These are phyloP conservation scores for Anthrax anthrax DNA, from an alignment of 2,888 invertebrate species.

Conservation along the genomic window DNA sequence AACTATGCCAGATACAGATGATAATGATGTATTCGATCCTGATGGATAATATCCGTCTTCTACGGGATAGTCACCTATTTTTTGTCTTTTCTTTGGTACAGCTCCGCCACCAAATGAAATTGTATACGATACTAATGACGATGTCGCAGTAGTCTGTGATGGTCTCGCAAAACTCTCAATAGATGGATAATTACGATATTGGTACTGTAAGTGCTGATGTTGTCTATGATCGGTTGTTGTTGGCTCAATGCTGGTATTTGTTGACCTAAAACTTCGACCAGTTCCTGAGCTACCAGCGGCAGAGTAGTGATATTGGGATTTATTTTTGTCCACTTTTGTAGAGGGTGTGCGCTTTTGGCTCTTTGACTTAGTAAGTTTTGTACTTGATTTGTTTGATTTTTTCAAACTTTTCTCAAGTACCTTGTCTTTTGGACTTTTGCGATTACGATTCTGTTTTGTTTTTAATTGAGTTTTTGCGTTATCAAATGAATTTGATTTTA, in stretches of 20 bases:
- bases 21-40: background rate
- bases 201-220: background rate
- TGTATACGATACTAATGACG: conserved; percentile 7
- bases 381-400: background rate
- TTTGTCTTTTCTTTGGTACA: conserved; percentile 15
- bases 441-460: too few relatives aligned
- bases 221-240: background rate
- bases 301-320: conserved; percentile 1
- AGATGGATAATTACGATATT: background rate
- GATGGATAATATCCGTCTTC: conserved; percentile 2
- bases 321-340: conserved; percentile 11
- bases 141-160: conserved; percentile 1
- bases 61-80: conserved; percentile 9
- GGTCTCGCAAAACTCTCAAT: conserved; percentile 9
- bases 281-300: conserved; percentile 1
- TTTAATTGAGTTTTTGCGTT: too few relatives aligned
- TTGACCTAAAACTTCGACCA: conserved; percentile 8
- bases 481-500: too few relatives aligned
- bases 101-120: conserved; percentile 10
- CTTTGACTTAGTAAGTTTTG: too few relatives aligned
- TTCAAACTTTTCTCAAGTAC: background rate
- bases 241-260: background rate
- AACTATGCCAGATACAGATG: background rate
- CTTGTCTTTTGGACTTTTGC: background rate
- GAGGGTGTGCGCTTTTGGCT: background rate